These are phyloP conservation scores for Spheniscus humboldti DNA, from an alignment of 2,797 vertebrate genomes.

Conservation along the genomic window DNA sequence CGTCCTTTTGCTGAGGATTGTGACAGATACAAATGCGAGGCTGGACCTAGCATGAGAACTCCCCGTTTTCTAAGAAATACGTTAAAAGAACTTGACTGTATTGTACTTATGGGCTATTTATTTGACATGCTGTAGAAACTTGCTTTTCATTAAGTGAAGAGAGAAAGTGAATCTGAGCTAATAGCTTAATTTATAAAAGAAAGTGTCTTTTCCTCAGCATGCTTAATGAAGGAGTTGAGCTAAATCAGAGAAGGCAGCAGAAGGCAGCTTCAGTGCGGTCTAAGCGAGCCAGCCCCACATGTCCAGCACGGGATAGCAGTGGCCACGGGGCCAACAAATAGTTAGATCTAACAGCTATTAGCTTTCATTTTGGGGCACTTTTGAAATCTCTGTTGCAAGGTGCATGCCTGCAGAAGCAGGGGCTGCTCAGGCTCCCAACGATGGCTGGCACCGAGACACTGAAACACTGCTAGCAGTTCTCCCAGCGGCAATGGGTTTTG, in stretches of 20 bases:
- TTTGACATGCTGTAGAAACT: background rate
- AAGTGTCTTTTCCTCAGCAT: background rate
- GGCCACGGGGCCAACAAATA: background rate
- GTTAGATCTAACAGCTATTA: background rate
- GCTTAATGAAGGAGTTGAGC: background rate
- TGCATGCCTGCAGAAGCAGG: background rate
- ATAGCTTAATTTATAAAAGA: constrained; percentile 19
- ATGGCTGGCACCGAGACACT: fast-evolving
- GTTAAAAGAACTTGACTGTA: background rate
- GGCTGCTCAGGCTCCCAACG: background rate
- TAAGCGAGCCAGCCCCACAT: background rate
- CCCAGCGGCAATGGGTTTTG: fast-evolving
- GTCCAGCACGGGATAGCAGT: fast-evolving
- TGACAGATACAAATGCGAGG: background rate
- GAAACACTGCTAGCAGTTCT: background rate
- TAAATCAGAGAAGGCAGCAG: background rate
- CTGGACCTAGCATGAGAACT: background rate
- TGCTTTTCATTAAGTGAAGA: constrained; percentile 25
- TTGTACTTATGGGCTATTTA: background rate
- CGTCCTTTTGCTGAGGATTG: background rate
- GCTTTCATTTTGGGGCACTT: background rate
- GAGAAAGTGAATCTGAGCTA: constrained; percentile 16
- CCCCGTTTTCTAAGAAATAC: background rate
- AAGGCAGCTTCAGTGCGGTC: background rate
- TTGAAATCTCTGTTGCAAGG: background rate